phyloP scores from a whole-genome alignment of 2,113 vertebrate genomes.

The Percopsis transmontana region DNA sequence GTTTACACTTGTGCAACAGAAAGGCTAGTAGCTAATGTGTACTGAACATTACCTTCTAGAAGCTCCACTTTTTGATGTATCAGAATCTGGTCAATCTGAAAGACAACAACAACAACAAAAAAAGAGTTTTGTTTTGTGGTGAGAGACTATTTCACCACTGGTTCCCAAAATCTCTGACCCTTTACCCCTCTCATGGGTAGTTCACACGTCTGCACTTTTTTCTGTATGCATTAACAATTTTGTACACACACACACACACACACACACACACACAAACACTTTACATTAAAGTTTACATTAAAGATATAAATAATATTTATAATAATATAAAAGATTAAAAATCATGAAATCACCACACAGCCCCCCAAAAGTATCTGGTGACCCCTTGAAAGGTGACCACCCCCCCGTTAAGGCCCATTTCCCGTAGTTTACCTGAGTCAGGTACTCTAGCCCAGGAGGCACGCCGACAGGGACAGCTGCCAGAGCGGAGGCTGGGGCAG shows the following conservation, averaged over 20 bases:
- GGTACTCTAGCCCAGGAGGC: conserved; percentile 84
- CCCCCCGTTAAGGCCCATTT: neutral
- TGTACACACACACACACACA: too few species aligned
- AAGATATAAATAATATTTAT: too few species aligned
- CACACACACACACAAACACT: too few species aligned
- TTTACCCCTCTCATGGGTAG: too few species aligned
- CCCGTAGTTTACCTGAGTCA: conserved; percentile 78
- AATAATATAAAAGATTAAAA: too few species aligned
- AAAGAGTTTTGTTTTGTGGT: neutral
- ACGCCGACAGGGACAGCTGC: conserved; percentile 68
- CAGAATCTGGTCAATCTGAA: conserved; percentile 87
- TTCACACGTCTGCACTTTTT: too few species aligned
- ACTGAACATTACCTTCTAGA: conserved; percentile 80
- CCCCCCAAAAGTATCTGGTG: neutral
- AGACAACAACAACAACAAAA: conserved; percentile 7
- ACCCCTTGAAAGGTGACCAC: neutral
- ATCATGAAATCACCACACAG: too few species aligned
- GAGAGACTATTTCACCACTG: neutral
- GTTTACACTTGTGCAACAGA: neutral
- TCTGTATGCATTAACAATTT: too few species aligned
- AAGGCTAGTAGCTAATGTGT: neutral
- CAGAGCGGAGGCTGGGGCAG: conserved; percentile 21
- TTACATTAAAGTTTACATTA: too few species aligned
- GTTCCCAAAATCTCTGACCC: too few species aligned
- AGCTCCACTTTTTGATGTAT: conserved; percentile 88